phyloP scores from a whole-genome alignment of 2,888 invertebrate genomes.

The Cantharis rustica region DNA sequence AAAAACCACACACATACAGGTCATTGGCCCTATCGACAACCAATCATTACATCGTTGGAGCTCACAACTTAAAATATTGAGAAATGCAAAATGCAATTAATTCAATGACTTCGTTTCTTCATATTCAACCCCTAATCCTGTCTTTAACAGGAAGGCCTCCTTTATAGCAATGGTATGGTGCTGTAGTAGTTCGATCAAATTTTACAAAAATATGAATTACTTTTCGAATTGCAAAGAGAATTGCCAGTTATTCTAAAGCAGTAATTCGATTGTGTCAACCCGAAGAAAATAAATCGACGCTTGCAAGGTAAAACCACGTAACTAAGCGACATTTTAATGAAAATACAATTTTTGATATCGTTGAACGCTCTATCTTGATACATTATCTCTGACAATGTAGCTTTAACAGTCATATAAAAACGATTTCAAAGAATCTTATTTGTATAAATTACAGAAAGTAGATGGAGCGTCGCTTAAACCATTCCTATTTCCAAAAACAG shows the following conservation, averaged over 20 bases:
- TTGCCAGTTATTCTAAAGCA: not conserved
- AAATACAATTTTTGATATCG: not conserved
- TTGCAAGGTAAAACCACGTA: not conserved
- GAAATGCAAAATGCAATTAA: not conserved
- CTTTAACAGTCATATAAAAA: not conserved
- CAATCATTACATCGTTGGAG: not conserved
- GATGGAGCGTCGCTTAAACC: too few relatives aligned
- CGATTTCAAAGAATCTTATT: not conserved
- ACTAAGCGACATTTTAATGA: not conserved
- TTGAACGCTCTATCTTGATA: not conserved
- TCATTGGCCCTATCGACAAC: not conserved
- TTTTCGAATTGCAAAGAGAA: not conserved
- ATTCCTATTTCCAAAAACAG: too few relatives aligned
- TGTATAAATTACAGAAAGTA: not conserved
- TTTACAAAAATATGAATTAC: not conserved
- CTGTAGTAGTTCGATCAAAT: not conserved
- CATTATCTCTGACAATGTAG: not conserved
- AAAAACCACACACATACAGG: not conserved
- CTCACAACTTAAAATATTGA: not conserved
- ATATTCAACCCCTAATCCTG: too few relatives aligned
- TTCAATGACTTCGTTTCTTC: too few relatives aligned
- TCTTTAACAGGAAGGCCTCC: too few relatives aligned
- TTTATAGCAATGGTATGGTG: not conserved
- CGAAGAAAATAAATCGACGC: not conserved
- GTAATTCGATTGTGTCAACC: not conserved